These are phyloP conservation scores for Lagria hirta DNA, from an alignment of 2,888 invertebrate genomes.

Conservation along the genomic window DNA sequence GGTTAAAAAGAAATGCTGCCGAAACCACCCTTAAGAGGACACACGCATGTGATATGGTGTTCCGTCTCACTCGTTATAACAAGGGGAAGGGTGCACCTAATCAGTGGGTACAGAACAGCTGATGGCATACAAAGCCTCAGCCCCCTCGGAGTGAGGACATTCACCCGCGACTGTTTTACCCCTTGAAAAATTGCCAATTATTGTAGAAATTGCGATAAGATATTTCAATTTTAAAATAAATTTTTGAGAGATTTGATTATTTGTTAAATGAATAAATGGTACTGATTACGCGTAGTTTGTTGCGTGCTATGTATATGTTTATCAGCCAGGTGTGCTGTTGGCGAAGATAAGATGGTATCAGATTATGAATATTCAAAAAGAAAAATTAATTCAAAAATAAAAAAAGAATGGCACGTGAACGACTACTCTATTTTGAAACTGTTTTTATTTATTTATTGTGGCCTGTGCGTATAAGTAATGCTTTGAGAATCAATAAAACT, in stretches of 20 bases:
- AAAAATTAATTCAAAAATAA: background rate
- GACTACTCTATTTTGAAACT: background rate
- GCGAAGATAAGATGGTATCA: too few species aligned
- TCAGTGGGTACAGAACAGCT: constrained; percentile 38
- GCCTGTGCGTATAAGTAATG: constrained; percentile 8
- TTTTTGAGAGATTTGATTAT: too few species aligned
- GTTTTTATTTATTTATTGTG: constrained; percentile 13
- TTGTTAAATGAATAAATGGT: too few species aligned
- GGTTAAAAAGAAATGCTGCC: constrained; percentile 24
- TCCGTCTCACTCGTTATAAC: constrained; percentile 26
- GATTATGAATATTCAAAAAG: too few species aligned
- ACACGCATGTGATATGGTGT: constrained; percentile 14
- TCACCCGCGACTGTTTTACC: constrained; percentile 31
- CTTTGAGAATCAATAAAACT: constrained; percentile 22
- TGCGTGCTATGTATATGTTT: too few species aligned
- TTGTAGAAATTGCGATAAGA: too few species aligned
- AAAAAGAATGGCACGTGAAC: background rate
- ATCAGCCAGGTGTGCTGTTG: too few species aligned
- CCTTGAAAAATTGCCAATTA: too few species aligned
- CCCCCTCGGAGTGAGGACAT: constrained; percentile 35
- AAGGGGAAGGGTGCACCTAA: constrained; percentile 35
- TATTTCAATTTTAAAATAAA: too few species aligned
- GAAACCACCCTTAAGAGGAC: constrained; percentile 21
- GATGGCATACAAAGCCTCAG: constrained; percentile 37
- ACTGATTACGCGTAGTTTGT: too few species aligned